Base-by-base conservation (phyloP, 2,113 vertebrate species). In the Lycaon pictus region DNA sequence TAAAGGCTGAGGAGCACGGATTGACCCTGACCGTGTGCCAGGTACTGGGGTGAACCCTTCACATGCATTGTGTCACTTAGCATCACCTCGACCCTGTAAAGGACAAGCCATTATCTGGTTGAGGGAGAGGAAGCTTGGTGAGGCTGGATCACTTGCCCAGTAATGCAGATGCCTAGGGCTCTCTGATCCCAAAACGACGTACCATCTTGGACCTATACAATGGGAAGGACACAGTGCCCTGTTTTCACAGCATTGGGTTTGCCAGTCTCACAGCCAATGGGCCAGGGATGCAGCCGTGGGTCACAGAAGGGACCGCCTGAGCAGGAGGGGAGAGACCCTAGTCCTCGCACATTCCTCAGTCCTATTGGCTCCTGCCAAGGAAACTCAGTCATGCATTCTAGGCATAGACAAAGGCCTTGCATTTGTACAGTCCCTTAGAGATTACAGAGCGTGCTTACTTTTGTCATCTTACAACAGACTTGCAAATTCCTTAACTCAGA, bases 261-360 rank as follows among this genome's bases (percentile, higher is more conserved):
- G 16, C 11, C 2, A 8, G 2, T 29, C 62, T 92, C 16, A 37
- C 29, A 2, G 0, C 35, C 8, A 1, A 6, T 13, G 17, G n/a
- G 19, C 2, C 27, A 55, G 29, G 37, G 27, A 17, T 51, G n/a
- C 86, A 87, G 76, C 72, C 15, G 23, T 19, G 5, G 17, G 20
- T 58, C 67, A 17, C 23, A 62, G 67, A 74, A 11, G 11, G 35
- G 7, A 2, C 13, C 2, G 5, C 7, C 15, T 0, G 27, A 69
- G 27, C 63, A 37, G 1, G 48, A 35, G 37, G 27, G 55, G 17
- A 43, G 43, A 0, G 3, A 81, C 16, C 23, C 25, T 5, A 12
- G 7, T 35, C 76, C 29, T 35, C 2, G 16, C 6, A 32, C 22
- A 12, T 3, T 13, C 23, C 22, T 83, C 58, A 1, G 3, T 10